phyloP scores from a whole-genome alignment of 2,888 invertebrate species.

The Clistopyga incitator region DNA sequence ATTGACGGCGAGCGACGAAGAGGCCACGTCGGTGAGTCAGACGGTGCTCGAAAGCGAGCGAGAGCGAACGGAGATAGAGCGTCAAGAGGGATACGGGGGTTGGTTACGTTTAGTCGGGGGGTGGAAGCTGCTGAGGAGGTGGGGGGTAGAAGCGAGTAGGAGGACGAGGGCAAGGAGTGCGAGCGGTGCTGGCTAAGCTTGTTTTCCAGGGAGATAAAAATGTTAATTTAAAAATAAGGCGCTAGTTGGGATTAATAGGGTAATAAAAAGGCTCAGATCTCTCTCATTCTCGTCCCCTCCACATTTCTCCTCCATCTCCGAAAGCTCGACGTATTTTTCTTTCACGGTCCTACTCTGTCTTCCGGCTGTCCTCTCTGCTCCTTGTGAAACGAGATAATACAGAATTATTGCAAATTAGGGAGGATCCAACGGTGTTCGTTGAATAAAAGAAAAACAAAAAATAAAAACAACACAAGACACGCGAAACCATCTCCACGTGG shows the following conservation, averaged over 20 bases:
- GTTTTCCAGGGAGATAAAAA: constrained; percentile 82
- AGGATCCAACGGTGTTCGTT: constrained; percentile 73
- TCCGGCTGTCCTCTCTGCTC: constrained; percentile 43
- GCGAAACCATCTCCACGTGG: background rate
- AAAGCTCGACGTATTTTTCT: constrained; percentile 67
- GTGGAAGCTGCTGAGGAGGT: constrained; percentile 36
- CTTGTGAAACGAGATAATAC: constrained; percentile 79
- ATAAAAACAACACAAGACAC: too few species aligned
- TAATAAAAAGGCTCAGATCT: constrained; percentile 80
- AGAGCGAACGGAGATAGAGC: constrained; percentile 41
- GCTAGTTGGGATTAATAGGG: constrained; percentile 83
- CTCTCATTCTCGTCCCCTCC: constrained; percentile 56
- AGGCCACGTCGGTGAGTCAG: constrained; percentile 50
- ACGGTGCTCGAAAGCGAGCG: constrained; percentile 47
- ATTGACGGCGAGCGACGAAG: constrained; percentile 63
- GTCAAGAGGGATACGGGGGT: constrained; percentile 34
- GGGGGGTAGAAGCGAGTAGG: constrained; percentile 38
- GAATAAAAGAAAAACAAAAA: constrained; percentile 78
- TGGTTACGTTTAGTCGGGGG: constrained; percentile 28
- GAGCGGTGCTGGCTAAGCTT: constrained; percentile 72
- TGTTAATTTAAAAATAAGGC: constrained; percentile 83
- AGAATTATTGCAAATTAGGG: constrained; percentile 79
- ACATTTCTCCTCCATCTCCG: constrained; percentile 65
- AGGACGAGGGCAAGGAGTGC: constrained; percentile 54
- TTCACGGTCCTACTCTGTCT: constrained; percentile 70